phyloP scores from a whole-genome alignment of 2,888 invertebrate species.

The Aphelenchoides bicaudatus region DNA sequence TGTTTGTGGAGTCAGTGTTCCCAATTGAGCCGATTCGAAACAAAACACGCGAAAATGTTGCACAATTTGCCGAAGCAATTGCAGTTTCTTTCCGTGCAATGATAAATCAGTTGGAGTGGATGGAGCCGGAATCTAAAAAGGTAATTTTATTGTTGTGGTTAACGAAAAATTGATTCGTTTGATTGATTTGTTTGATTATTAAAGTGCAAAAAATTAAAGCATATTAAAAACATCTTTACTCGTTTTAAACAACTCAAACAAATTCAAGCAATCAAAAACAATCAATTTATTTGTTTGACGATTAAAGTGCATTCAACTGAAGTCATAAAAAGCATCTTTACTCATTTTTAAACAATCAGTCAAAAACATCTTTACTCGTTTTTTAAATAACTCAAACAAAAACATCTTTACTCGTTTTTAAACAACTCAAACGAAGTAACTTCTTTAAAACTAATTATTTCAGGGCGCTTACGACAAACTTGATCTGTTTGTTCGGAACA shows the following conservation, averaged over 20 bases:
- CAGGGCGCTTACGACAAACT: conserved; percentile 43
- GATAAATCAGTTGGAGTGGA: conserved; percentile 48
- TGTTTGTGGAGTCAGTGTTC: conserved; percentile 40
- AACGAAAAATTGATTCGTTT: no score
- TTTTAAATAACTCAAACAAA: no score
- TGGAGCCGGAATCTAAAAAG: conserved; percentile 28
- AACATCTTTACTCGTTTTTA: no score
- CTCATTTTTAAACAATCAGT: not conserved
- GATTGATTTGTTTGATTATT: no score
- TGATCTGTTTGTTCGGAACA: conserved; percentile 48
- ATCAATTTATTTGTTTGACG: not conserved
- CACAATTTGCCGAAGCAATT: conserved; percentile 19
- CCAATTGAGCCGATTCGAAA: conserved; percentile 25
- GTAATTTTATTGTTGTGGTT: conserved; percentile 30
- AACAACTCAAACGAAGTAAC: no score
- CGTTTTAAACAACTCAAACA: conserved; percentile 1
- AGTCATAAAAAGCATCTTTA: conserved; percentile 13
- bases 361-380: not conserved
- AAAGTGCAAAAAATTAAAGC: no score
- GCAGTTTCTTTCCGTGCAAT: conserved; percentile 30
- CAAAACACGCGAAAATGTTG: conserved; percentile 1
- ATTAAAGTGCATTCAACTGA: not conserved
- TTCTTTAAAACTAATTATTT: no score
- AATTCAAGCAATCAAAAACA: not conserved
- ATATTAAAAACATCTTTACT: no score